These are phyloP conservation scores for Mythimna impura DNA, from an alignment of 2,888 invertebrate genomes.

Conservation along the genomic window DNA sequence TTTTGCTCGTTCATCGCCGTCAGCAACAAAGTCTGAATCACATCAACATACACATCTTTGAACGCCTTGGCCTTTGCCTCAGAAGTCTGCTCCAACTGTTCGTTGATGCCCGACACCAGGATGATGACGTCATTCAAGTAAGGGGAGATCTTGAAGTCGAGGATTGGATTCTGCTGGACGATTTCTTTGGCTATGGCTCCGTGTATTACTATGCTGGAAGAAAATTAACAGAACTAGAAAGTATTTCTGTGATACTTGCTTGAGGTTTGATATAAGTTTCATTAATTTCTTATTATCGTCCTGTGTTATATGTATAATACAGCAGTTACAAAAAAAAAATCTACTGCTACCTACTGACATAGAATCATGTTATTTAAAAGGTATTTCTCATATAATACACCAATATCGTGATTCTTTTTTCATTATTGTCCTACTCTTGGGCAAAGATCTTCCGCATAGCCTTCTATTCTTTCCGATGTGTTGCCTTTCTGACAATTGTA, in stretches of 20 bases:
- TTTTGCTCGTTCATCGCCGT: conserved; percentile 83
- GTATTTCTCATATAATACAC: too few species aligned
- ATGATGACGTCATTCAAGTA: conserved; percentile 76
- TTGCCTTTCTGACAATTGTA: too few species aligned
- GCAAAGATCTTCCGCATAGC: too few species aligned
- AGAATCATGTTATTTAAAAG: background rate
- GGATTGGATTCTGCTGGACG: conserved; percentile 82
- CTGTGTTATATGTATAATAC: too few species aligned
- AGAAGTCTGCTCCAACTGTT: conserved; percentile 76
- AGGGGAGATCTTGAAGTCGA: conserved; percentile 83
- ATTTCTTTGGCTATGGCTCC: conserved; percentile 87
- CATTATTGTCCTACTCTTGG: too few species aligned
- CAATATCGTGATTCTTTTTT: too few species aligned
- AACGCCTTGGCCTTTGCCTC: conserved; percentile 66
- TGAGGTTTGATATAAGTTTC: background rate
- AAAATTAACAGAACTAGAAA: conserved; percentile 2
- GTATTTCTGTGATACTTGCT: conserved; percentile 19
- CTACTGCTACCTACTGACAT: background rate
- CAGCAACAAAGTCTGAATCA: conserved; percentile 74
- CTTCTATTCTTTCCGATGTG: too few species aligned
- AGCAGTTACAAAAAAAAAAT: too few species aligned
- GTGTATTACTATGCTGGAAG: conserved; percentile 83
- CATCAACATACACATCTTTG: conserved; percentile 74
- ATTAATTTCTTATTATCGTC: background rate
- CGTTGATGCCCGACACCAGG: conserved; percentile 77